phyloP scores from a whole-genome alignment of 2,797 vertebrate genomes.

The Thalassophryne amazonica region DNA sequence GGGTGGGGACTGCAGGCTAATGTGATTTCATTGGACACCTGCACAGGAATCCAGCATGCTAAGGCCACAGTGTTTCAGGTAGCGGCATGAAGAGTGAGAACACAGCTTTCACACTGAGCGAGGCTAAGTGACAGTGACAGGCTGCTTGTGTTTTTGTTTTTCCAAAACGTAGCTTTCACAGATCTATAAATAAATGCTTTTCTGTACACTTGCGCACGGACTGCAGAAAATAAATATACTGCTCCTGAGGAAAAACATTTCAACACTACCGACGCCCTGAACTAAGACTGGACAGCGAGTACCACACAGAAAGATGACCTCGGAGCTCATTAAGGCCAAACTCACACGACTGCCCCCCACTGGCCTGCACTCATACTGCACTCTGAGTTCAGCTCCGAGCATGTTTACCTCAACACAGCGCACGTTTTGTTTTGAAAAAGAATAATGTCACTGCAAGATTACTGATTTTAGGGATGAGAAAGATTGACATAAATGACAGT shows the following conservation, averaged over 20 bases:
- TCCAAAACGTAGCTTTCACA: constrained; percentile 63
- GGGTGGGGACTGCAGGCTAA: constrained; percentile 7
- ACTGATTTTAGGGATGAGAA: too few species aligned
- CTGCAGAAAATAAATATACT: constrained; percentile 63
- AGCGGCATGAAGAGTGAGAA: constrained; percentile 18
- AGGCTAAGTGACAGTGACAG: constrained; percentile 66
- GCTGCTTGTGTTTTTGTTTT: constrained; percentile 67
- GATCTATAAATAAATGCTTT: constrained; percentile 81
- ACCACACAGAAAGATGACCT: constrained; percentile 49
- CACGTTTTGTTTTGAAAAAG: too few species aligned
- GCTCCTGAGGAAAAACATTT: constrained; percentile 73
- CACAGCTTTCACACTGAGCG: constrained; percentile 59
- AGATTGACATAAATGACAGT: too few species aligned
- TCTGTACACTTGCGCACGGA: constrained; percentile 40
- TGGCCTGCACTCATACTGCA: too few species aligned
- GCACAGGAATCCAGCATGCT: constrained; percentile 29
- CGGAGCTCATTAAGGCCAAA: constrained; percentile 41
- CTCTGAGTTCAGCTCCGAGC: too few species aligned
- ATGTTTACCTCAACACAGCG: too few species aligned
- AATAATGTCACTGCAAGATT: too few species aligned
- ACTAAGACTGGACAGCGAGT: constrained; percentile 38
- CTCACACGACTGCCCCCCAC: too few species aligned
- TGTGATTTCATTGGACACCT: constrained; percentile 46
- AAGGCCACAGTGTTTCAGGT: constrained; percentile 38
- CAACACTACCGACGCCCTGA: constrained; percentile 53